Conservation (phyloP, 2,797 vertebrate species). For the Megaceryle alcyon region DNA sequence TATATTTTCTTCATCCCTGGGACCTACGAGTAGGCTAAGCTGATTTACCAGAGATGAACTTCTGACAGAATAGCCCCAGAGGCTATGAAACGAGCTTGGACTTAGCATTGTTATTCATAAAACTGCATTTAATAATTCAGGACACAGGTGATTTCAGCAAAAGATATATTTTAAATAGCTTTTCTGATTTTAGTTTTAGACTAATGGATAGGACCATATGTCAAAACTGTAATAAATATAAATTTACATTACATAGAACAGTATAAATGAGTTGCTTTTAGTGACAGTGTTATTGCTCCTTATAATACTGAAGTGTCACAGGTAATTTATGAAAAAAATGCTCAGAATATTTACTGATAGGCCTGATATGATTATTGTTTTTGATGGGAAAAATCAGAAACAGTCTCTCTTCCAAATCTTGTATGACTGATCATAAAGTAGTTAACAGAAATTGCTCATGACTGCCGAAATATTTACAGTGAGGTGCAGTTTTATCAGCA, state of each 20-base stretch:
- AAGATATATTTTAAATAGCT: neutral
- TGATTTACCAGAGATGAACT: slow-evolving; percentile 24
- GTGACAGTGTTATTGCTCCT: slow-evolving; percentile 4
- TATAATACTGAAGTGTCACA: slow-evolving; percentile 34
- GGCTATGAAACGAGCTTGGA: neutral
- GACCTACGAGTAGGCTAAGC: slow-evolving; percentile 1
- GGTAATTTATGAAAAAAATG: slow-evolving; percentile 17
- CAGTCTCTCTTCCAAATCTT: slow-evolving; percentile 26
- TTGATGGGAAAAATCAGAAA: slow-evolving; percentile 40
- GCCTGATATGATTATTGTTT: slow-evolving; percentile 40
- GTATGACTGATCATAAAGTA: neutral
- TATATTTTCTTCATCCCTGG: slow-evolving; percentile 25
- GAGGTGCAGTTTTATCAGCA: neutral
- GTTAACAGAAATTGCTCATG: neutral
- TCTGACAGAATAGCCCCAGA: neutral
- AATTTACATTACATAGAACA: neutral
- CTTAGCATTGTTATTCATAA: neutral
- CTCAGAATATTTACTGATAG: slow-evolving; percentile 43
- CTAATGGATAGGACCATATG: neutral
- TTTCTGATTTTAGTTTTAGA: neutral
- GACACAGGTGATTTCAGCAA: neutral
- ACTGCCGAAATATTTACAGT: neutral
- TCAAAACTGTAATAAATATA: slow-evolving; percentile 4
- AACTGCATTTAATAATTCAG: slow-evolving; percentile 1
- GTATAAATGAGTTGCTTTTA: neutral